A percentile compares a stretch with the other conserved stretches of the same genome.
Conservation (phyloP, 1,140 invertebrate species). For the Drosophila melanogaster region Release_6_plus_ISO1_MT NT_037436.4:10939001-10939500, state of each 20-base stretch:
- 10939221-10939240: slow-evolving; percentile 26
- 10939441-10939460: background rate
- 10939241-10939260: slow-evolving; percentile 33
- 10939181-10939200: slow-evolving; percentile 36
- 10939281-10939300: background rate
- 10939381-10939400: background rate
- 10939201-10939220: slow-evolving; percentile 13
- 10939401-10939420: background rate
- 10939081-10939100: slow-evolving; percentile 84
- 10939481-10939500: background rate
- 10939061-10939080: slow-evolving; percentile 85
- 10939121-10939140: slow-evolving; percentile 11
- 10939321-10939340: background rate
- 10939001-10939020: slow-evolving; percentile 79
- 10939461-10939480: background rate
- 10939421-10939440: background rate
- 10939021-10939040: slow-evolving; percentile 46
- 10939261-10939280: slow-evolving; percentile 1
- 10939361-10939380: background rate
- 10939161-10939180: slow-evolving; percentile 49
- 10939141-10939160: slow-evolving; percentile 33
- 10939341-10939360: background rate
- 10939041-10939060: slow-evolving; percentile 82
- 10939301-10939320: slow-evolving; percentile 28
- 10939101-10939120: slow-evolving; percentile 47